Evolutionary conservation across 2,113 vertebrate species (phyloP).

Genomic region (Ammodytes marinus): DNA sequence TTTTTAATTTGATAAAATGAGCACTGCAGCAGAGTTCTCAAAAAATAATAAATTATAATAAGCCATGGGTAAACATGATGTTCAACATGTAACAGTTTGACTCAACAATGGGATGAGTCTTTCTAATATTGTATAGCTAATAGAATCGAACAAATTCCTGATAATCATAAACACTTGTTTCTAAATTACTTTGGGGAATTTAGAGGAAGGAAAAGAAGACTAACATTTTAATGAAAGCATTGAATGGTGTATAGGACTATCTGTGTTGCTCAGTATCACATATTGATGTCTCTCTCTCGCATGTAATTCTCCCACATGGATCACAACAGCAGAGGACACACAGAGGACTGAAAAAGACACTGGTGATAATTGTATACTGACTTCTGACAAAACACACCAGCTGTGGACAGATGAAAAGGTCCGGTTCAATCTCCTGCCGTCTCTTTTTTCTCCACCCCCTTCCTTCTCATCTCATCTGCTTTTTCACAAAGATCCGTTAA

Average conservation of each 20-base stretch:
- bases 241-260: neutral
- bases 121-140: neutral
- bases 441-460: neutral
- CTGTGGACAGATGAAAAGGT: slow-evolving; percentile 54
- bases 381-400: slow-evolving; percentile 61
- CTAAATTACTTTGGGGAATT: neutral
- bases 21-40: neutral
- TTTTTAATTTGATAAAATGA: neutral
- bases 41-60: no score
- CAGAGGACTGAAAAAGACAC: slow-evolving; percentile 40
- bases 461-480: slow-evolving; percentile 1
- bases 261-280: slow-evolving; percentile 13
- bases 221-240: neutral
- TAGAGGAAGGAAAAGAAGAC: neutral
- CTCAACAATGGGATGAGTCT: no score
- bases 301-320: slow-evolving; percentile 40
- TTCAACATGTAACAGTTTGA: neutral
- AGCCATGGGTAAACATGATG: neutral
- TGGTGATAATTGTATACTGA: slow-evolving; percentile 63
- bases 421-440: slow-evolving; percentile 54
- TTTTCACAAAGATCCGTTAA: slow-evolving; percentile 18
- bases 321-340: slow-evolving; percentile 52
- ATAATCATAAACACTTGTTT: neutral
- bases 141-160: neutral
- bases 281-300: neutral